Base-by-base conservation (phyloP, 2,113 vertebrate genomes). In the Ciconia maguari region DNA sequence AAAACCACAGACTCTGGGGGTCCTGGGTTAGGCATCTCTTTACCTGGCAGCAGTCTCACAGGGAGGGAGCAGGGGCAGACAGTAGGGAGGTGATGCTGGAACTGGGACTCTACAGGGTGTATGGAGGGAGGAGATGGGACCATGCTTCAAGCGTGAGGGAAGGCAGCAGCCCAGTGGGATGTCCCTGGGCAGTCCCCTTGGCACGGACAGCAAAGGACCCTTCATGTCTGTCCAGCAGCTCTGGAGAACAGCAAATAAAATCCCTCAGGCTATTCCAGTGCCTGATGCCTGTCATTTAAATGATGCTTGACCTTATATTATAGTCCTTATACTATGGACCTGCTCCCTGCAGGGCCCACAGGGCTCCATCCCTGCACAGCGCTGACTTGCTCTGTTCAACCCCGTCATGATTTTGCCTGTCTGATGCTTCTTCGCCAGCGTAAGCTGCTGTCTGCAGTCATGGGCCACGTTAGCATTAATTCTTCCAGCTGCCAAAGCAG, bases 401-500 rank as follows among this genome's bases (percentile, higher is more conserved):
- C 30, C 27, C 65, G 30, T 87, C 72, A 24, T 15, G 69, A 46
- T 76, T 94, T 93, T 83, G 58, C 42, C 55, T 0, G 0, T 49
- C 44, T 85, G 84, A 74, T 34, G 87, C 7, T 46, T 10, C 52
- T 72, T 48, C 7, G 7, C 57, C 77, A 22, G 61, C 2, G 21
- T 48, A 10, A 92, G 83, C 52, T 0, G 0, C 75, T 78, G 85
- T 55, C 87, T 96, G 76, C 51, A 46, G 18, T 34, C 72, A 9
- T 64, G 65, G 85, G 34, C 87, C 2, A 8, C 2, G 55, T 13
- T 88, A 51, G 62, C 48, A 44, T 68, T 41, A 69, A 96, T 89
- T 96, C 83, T 93, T 95, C 87, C 91, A 90, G 95, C 92, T 95
- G 93, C 94, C 95, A 92, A 79, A 92, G 57, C 91, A 93, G 51